These are phyloP conservation scores for Acleris laterana DNA, from an alignment of 2,888 invertebrate species.

Conservation along the genomic window DNA sequence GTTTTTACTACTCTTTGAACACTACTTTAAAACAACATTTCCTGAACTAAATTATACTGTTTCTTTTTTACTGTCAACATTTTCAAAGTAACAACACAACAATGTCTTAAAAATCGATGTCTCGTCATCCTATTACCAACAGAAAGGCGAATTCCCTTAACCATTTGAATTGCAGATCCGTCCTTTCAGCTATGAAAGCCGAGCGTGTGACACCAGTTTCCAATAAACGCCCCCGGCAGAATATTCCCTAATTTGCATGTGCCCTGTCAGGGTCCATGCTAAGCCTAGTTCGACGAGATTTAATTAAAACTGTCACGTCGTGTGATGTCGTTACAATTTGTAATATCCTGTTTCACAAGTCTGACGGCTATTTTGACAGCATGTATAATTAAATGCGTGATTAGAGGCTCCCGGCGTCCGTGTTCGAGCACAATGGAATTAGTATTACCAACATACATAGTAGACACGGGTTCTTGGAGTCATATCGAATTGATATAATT, in stretches of 20 bases:
- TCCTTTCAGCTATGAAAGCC: too few species aligned
- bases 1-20: too few species aligned
- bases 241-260: slow-evolving; percentile 27
- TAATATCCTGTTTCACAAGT: slow-evolving; percentile 30
- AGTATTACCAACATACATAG: slow-evolving; percentile 3
- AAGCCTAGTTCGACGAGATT: slow-evolving; percentile 29
- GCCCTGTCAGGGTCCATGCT: slow-evolving; percentile 21
- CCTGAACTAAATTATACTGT: too few species aligned
- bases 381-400: slow-evolving; percentile 22
- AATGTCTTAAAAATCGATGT: too few species aligned
- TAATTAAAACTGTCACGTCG: slow-evolving; percentile 34
- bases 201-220: slow-evolving; percentile 16
- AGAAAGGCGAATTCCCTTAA: too few species aligned
- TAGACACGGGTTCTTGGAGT: too few species aligned
- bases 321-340: slow-evolving; percentile 31
- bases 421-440: slow-evolving; percentile 16
- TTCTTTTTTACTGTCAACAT: too few species aligned
- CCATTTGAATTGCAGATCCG: too few species aligned
- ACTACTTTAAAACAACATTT: too few species aligned
- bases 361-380: slow-evolving; percentile 4
- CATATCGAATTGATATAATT: too few species aligned
- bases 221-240: slow-evolving; percentile 25
- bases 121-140: too few species aligned
- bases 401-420: slow-evolving; percentile 8
- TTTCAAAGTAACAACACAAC: too few species aligned